Evolutionary conservation across 2,888 invertebrate genomes (phyloP).

Genomic region (Stenichneumon culpator): DNA sequence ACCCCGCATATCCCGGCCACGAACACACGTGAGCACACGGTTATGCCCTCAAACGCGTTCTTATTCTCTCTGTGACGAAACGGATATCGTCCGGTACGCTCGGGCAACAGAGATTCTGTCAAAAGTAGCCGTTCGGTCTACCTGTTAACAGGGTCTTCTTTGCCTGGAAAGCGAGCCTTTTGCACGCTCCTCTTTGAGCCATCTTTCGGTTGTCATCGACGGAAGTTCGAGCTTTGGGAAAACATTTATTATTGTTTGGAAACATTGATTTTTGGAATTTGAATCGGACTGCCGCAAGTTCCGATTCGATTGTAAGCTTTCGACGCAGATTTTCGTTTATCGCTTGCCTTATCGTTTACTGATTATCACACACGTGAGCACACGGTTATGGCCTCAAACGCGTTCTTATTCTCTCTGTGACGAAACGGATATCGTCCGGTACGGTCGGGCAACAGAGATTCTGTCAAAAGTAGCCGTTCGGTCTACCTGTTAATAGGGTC

Average conservation of each 20-base stretch:
- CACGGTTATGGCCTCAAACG: not conserved
- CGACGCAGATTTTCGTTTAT: no score
- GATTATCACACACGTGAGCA: slow-evolving; percentile 14
- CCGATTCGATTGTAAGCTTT: no score
- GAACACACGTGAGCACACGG: slow-evolving; percentile 11
- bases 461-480: not conserved
- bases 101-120: not conserved
- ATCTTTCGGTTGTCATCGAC: not conserved
- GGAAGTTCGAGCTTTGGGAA: not conserved
- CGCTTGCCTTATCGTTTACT: no score
- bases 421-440: slow-evolving; percentile 32
- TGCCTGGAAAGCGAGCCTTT: not conserved
- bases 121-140: not conserved
- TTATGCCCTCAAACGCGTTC: slow-evolving; percentile 2
- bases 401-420: slow-evolving; percentile 41
- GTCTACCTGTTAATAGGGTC: not conserved
- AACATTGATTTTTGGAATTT: not conserved
- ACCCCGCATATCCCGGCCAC: not conserved
- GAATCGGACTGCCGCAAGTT: no score
- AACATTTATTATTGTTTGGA: not conserved
- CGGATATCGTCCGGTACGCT: slow-evolving; percentile 26
- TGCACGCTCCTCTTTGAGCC: not conserved
- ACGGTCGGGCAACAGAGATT: not conserved
- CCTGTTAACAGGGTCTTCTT: not conserved
- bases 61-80: slow-evolving; percentile 36